These are phyloP conservation scores for Oedothorax gibbosus DNA, from an alignment of 1,140 invertebrate species.

Conservation along the genomic window DNA sequence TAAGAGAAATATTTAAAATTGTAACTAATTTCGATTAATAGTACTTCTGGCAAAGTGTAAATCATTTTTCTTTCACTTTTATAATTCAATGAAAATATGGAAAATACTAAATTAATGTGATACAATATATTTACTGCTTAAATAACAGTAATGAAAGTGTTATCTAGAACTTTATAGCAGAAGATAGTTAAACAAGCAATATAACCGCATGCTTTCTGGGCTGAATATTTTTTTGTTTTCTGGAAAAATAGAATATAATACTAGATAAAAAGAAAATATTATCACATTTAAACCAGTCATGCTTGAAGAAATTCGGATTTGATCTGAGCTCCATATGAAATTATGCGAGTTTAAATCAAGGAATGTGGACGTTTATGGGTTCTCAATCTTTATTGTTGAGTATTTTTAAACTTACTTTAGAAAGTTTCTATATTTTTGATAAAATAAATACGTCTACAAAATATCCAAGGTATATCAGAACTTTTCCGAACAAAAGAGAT, in stretches of 20 bases:
- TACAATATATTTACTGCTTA: neutral
- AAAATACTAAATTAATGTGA: too few relatives aligned
- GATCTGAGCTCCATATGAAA: neutral
- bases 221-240: neutral
- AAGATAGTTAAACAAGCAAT: neutral
- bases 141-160: neutral
- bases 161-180: neutral
- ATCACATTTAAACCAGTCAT: neutral
- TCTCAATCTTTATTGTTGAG: too few relatives aligned
- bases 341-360: neutral
- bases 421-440: too few relatives aligned
- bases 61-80: too few relatives aligned
- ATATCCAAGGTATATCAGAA: too few relatives aligned
- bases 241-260: neutral
- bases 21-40: neutral
- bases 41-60: too few relatives aligned
- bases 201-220: neutral
- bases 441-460: too few relatives aligned
- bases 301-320: neutral
- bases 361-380: too few relatives aligned
- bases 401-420: too few relatives aligned
- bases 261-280: neutral
- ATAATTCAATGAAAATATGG: too few relatives aligned
- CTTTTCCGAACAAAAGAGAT: too few relatives aligned
- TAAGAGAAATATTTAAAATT: neutral